Evolutionary conservation across 2,888 invertebrate genomes (phyloP), one percentile per base, ranked within the genome.

Genomic region (Ichneumon xanthorius): DNA sequence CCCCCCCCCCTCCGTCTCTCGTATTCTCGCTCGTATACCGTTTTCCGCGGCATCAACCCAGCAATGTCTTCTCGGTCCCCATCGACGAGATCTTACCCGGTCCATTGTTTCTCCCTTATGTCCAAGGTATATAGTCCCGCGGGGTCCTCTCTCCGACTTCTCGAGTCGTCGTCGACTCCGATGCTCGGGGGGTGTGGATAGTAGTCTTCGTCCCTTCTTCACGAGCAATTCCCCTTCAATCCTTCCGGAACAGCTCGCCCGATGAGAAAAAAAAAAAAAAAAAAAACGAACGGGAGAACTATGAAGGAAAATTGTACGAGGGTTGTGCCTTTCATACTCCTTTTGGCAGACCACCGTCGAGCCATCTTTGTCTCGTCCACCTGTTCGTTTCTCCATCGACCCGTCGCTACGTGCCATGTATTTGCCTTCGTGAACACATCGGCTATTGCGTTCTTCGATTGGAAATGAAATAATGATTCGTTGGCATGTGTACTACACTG

Each of bases 191-290:
- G 72, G 67, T 67, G 73, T 48, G 58, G 72, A 78, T 82, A 40
- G 48, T 63, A 58, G 73, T 68, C 73, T 79, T 79, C 40, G 50
- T 83, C 53, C 72, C 40, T 79, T 63, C 73, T 79, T 73, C 78
- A 83, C 78, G 73, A 83, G 48, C 78, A 72, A 83, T 83, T 83
- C 82, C 68, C 70, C 33, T 67, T 65, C 78, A 50, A 83, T 83
- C 50, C 68, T 83, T 40, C 65, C 65, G 71, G 63, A 82, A 61
- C 40, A 67, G 45, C 48, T 58, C 9, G 14, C 33, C 14, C 37
- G 53, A 53, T 19, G 68, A 48, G 68, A 7, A 37, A 9, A 26
- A 50, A 70, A 45, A 78, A 70, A 75, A 73, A 7, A 26, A 50
- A 70, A 48, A 78, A 70, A 70, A 75, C 79, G 63, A 70, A 73